Conservation (phyloP, 1,140 invertebrate species). For the Drosophila pruinosa region DNA sequence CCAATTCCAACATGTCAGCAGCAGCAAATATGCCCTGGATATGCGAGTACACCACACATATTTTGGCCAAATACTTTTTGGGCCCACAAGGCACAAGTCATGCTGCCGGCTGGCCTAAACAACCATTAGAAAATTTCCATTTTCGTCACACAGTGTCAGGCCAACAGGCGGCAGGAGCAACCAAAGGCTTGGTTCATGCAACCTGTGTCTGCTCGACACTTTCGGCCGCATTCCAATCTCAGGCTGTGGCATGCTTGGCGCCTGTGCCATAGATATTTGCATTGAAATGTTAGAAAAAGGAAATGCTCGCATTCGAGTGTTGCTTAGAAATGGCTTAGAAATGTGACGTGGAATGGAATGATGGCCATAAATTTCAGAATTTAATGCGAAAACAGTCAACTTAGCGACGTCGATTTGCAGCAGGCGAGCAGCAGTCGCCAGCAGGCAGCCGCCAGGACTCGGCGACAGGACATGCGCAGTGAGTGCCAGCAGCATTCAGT, state of each 20-base stretch:
- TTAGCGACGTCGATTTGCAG: constrained; percentile 72
- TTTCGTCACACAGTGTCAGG: constrained; percentile 82
- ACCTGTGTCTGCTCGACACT: no score
- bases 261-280: constrained; percentile 80
- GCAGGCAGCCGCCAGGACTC: neutral
- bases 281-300: constrained; percentile 80
- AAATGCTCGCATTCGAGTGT: constrained; percentile 22
- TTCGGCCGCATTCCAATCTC: constrained; percentile 67
- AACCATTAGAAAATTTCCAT: constrained; percentile 81
- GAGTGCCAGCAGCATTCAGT: neutral
- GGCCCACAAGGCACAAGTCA: constrained; percentile 8
- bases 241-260: constrained; percentile 48
- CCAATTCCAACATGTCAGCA: no score
- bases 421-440: constrained; percentile 49
- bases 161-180: constrained; percentile 44
- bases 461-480: constrained; percentile 57
- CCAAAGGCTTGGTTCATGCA: neutral
- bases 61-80: constrained; percentile 28
- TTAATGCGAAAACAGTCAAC: constrained; percentile 82
- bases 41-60: neutral
- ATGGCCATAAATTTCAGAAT: constrained; percentile 76
- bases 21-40: constrained; percentile 1
- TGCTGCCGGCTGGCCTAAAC: constrained; percentile 25
- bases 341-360: constrained; percentile 15
- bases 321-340: constrained; percentile 67